A percentile compares a stretch with the other conserved stretches of the same genome.
Evolutionary conservation across 2,113 vertebrate genomes (phyloP).

Genomic region (Orthonyx spaldingii): DNA sequence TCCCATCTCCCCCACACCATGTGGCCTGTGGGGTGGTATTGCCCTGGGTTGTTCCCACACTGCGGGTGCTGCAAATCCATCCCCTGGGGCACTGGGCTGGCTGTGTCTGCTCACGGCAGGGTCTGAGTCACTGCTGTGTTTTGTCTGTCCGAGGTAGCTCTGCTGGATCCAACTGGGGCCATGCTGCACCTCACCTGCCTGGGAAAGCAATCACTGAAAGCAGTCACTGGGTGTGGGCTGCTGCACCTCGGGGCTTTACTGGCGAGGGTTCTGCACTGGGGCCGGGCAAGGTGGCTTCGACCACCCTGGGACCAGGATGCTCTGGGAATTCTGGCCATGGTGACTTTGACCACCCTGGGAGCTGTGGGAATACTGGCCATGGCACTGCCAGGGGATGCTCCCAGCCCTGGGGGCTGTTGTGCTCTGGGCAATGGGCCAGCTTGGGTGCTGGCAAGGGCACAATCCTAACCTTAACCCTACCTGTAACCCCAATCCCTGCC

Average conservation of each 20-base stretch:
- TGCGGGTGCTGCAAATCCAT: neutral
- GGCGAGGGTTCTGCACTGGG: neutral
- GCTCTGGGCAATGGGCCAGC: too few relatives aligned
- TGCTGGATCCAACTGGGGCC: slow-evolving; percentile 13
- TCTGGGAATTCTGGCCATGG: accelerated
- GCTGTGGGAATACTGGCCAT: accelerated
- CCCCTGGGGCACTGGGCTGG: neutral
- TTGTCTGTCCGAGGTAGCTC: neutral
- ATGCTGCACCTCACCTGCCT: neutral
- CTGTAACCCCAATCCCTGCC: neutral
- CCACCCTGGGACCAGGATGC: accelerated
- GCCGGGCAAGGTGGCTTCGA: neutral
- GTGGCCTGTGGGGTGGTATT: too few relatives aligned
- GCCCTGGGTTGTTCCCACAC: neutral
- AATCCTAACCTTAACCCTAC: neutral
- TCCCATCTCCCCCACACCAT: neutral
- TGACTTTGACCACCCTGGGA: neutral
- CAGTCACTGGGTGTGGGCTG: neutral
- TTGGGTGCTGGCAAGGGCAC: neutral
- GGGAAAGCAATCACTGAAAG: neutral
- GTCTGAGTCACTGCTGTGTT: neutral
- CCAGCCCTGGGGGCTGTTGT: accelerated
- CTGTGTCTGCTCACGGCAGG: neutral
- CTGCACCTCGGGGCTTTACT: neutral
- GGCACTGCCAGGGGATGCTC: neutral